Evolutionary conservation across 2,888 invertebrate genomes (phyloP).

Genomic region (Chloroclystis v-ata): DNA sequence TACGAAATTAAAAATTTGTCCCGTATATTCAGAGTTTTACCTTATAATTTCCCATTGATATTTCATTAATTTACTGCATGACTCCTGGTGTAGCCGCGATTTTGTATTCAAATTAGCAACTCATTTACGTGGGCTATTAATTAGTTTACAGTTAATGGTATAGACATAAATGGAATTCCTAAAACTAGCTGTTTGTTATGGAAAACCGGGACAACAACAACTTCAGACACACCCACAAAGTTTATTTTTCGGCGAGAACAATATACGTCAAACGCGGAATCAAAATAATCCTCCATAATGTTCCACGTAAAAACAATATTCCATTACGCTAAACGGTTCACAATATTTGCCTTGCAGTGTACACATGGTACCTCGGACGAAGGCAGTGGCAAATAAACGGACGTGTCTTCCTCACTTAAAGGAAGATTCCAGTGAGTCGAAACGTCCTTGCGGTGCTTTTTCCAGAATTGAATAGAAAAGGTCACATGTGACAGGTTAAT

Average conservation of each 20-base stretch:
- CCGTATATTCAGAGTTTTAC: too few species aligned
- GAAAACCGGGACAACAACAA: background rate
- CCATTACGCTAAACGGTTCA: slow-evolving; percentile 38
- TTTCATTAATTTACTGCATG: too few species aligned
- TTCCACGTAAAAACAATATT: slow-evolving; percentile 41
- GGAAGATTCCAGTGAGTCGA: slow-evolving; percentile 22
- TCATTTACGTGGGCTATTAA: too few species aligned
- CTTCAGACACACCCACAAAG: slow-evolving; percentile 9
- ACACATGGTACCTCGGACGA: slow-evolving; percentile 26
- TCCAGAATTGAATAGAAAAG: background rate
- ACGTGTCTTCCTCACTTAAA: slow-evolving; percentile 32
- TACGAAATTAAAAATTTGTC: background rate
- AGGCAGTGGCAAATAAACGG: slow-evolving; percentile 39
- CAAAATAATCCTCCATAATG: slow-evolving; percentile 33
- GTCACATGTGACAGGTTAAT: background rate
- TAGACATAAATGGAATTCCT: background rate
- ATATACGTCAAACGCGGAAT: slow-evolving; percentile 20
- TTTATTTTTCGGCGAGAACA: slow-evolving; percentile 1
- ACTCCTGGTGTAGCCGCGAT: too few species aligned
- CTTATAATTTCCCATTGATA: too few species aligned
- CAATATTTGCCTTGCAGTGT: slow-evolving; percentile 49
- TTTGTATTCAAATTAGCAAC: too few species aligned
- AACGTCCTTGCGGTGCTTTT: slow-evolving; percentile 7
- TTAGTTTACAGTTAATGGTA: too few species aligned
- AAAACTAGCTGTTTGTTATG: slow-evolving; percentile 1